Evolutionary conservation across 2,888 invertebrate species (phyloP).

Genomic region (Ischnus inquisitorius): DNA sequence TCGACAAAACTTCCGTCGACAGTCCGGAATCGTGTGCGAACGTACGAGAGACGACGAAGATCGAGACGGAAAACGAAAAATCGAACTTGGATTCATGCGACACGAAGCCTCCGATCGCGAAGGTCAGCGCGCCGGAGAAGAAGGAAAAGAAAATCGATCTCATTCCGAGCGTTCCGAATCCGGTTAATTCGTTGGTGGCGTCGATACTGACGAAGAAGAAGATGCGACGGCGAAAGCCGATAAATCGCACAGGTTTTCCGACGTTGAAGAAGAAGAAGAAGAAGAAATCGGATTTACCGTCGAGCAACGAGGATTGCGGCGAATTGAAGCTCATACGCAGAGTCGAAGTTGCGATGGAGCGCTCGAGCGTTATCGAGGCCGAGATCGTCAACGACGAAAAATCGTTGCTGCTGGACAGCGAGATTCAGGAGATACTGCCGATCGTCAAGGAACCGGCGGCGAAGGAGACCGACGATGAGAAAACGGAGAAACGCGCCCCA

Average conservation of each 20-base stretch:
- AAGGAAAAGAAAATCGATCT: constrained; percentile 58
- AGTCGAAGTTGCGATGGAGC: constrained; percentile 58
- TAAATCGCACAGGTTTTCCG: constrained; percentile 96
- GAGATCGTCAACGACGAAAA: constrained; percentile 65
- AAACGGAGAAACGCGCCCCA: constrained; percentile 58
- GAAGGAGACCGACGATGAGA: constrained; percentile 53
- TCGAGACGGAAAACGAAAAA: constrained; percentile 85
- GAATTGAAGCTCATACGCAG: constrained; percentile 59
- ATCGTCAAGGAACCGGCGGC: constrained; percentile 66
- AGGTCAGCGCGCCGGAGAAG: constrained; percentile 46
- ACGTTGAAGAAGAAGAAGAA: constrained; percentile 94
- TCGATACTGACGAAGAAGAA: constrained; percentile 85
- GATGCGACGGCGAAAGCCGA: constrained; percentile 90
- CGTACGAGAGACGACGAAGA: constrained; percentile 85
- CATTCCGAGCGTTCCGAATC: constrained; percentile 68
- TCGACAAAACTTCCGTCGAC: constrained; percentile 85
- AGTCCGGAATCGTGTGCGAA: constrained; percentile 84
- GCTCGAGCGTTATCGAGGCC: constrained; percentile 46
- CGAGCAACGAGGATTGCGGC: constrained; percentile 44
- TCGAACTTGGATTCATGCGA: constrained; percentile 83
- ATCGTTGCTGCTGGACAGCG: constrained; percentile 61
- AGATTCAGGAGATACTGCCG: constrained; percentile 69
- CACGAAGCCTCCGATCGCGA: constrained; percentile 41
- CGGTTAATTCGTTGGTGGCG: constrained; percentile 70
- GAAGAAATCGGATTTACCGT: constrained; percentile 83